Base-by-base conservation (phyloP, 2,113 vertebrate species). In the Triplophysa rosa region DNA sequence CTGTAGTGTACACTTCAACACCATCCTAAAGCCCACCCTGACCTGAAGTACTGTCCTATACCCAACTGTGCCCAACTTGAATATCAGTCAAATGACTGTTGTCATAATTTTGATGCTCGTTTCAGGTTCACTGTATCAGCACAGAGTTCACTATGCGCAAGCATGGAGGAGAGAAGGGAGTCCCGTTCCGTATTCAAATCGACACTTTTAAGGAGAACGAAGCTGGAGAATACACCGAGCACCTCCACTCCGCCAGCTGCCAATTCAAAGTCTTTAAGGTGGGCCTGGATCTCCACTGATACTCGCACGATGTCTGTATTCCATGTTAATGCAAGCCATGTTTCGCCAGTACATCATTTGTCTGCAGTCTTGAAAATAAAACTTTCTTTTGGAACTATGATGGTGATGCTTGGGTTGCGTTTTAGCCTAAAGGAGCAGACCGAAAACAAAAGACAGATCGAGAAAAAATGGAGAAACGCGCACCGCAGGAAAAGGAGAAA, bases 241-340 rank as follows among this genome's bases (percentile, higher is more conserved):
- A 99, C 85, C 90, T 97, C 71, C 97, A 99, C 88, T 99, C 98
- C 0, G 97, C 98, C 89, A 99, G 97, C 91, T 99, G 97, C 89
- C 98, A 99, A 92, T 94, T 99, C 92, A 99, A 99, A 91, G 98
- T 99, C 70, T 99, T 99, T 89, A 99, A 99, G 96, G 98, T 99
- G 90, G 83, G 84, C 10, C 2, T 19, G 59, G 61, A 7, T 37
- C 47, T 10, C 1, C 4, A 47, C 6, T 59, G 8, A 24, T 80
- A 76, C 21, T 29, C 56, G 40, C 59, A 59, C 58, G 33, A 72
- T 47, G 2, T 23, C 42, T 47, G 14, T 23, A 37, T 33, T 42
- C n/a, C 1, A 6, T 37, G 58, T 59, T 29, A 54, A 3, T 52
- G 23, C 45, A 54, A 52, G 67, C 29, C 49, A 9, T 52, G 24